A percentile compares a stretch with the other conserved stretches of the same genome.
These are phyloP conservation scores for Aphodius sticticus DNA, from an alignment of 2,888 invertebrate species.

Conservation along the genomic window DNA sequence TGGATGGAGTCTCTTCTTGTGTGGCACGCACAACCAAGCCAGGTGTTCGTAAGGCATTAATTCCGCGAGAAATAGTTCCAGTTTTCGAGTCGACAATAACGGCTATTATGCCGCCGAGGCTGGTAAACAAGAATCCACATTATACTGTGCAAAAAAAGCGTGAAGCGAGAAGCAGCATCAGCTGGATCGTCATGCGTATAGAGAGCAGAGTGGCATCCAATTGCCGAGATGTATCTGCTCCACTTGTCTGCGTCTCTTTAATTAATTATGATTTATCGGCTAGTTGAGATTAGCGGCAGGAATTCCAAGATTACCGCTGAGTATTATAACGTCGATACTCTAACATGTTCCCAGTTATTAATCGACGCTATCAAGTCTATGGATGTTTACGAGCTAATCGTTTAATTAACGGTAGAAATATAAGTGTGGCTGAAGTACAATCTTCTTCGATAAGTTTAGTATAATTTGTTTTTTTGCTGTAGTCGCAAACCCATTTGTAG, in stretches of 20 bases:
- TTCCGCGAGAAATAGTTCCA: slow-evolving; percentile 22
- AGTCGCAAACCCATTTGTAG: no score
- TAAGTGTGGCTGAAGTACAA: neutral
- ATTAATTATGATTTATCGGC: slow-evolving; percentile 25
- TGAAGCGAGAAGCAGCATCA: slow-evolving; percentile 7
- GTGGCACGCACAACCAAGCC: slow-evolving; percentile 21
- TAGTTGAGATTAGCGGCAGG: neutral
- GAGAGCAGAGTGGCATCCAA: neutral
- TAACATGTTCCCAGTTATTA: neutral
- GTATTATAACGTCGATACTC: neutral
- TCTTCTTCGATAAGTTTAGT: neutral
- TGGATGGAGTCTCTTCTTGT: neutral
- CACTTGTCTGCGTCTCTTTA: slow-evolving; percentile 9
- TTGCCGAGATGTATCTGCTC: slow-evolving; percentile 18
- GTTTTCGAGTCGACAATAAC: slow-evolving; percentile 19
- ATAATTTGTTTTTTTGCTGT: no score
- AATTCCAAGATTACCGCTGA: neutral
- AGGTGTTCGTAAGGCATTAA: slow-evolving; percentile 21
- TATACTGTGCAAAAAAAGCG: slow-evolving; percentile 8
- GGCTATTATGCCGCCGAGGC: slow-evolving; percentile 17
- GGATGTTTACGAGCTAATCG: neutral
- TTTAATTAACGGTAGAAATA: neutral
- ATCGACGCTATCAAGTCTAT: neutral
- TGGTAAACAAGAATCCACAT: slow-evolving; percentile 22
- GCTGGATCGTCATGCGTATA: slow-evolving; percentile 12